phyloP scores from a whole-genome alignment of 1,140 invertebrate genomes.

The Aphaenogaster ashmeadi region DNA sequence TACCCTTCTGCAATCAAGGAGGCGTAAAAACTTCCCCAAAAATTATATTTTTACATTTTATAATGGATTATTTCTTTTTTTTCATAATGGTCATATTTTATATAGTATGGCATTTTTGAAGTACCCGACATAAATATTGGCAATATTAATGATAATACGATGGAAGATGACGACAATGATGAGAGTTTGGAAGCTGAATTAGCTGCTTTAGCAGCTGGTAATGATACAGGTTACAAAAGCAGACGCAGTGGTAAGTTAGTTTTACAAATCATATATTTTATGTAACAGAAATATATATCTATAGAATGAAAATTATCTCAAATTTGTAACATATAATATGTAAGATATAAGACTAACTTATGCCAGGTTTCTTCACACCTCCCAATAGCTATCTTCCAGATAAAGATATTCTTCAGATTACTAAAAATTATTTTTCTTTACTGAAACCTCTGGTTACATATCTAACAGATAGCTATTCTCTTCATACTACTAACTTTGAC shows the following conservation, averaged over 20 bases:
- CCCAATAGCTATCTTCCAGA: no score
- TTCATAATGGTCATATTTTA: slow-evolving; percentile 64
- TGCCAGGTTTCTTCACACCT: no score
- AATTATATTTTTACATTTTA: background rate
- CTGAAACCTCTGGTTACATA: no score
- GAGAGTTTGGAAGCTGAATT: slow-evolving; percentile 96
- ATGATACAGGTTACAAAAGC: slow-evolving; percentile 84
- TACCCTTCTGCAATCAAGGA: no score
- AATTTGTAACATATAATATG: background rate
- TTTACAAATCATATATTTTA: slow-evolving; percentile 28
- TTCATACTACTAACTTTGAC: no score
- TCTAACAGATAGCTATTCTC: no score
- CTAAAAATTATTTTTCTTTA: no score
- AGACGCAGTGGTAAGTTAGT: slow-evolving; percentile 86
- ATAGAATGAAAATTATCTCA: background rate
- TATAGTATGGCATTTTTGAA: slow-evolving; percentile 92
- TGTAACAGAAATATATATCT: background rate
- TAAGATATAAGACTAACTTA: no score
- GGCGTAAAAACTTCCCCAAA: no score
- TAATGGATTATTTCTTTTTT: slow-evolving; percentile 30
- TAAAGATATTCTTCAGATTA: no score
- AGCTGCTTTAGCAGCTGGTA: slow-evolving; percentile 90
- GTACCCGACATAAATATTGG: slow-evolving; percentile 89
- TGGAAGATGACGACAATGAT: slow-evolving; percentile 90
- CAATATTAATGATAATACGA: slow-evolving; percentile 87